Conservation (phyloP, 37 sponge, comb jelly and placozoan genomes). For the Halichondria panicea region DNA sequence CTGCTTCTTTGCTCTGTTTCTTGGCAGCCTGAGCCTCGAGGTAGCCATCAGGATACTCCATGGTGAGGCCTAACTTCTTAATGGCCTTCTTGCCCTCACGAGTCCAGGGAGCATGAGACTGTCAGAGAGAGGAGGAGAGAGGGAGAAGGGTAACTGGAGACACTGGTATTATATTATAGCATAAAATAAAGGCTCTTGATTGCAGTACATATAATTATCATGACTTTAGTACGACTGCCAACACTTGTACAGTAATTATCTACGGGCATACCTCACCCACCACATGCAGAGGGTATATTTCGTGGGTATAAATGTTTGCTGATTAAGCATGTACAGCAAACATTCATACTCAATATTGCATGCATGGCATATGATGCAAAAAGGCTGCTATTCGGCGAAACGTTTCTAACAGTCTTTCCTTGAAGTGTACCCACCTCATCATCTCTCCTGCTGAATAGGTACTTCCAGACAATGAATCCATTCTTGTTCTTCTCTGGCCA, state of each 20-base stretch:
- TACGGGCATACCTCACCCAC: no score
- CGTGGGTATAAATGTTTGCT: neutral
- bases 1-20: constrained; percentile 17
- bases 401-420: neutral
- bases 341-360: neutral
- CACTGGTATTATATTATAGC: no score
- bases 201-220: no score
- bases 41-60: constrained; percentile 94
- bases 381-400: no score
- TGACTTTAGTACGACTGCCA: no score
- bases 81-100: constrained; percentile 67
- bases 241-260: no score
- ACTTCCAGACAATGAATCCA: constrained; percentile 90
- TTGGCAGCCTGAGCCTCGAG: constrained; percentile 63
- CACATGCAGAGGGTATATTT: no score
- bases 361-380: no score
- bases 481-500: constrained; percentile 82
- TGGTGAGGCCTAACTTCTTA: constrained; percentile 74
- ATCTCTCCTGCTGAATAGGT: constrained; percentile 81
- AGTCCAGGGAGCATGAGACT: constrained; percentile 93
- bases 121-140: neutral
- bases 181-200: no score
- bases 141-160: no score
- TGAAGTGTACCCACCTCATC: constrained; percentile 56
- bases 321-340: neutral